Conservation (phyloP, 2,888 invertebrate genomes). For the Machimus rusticus region DNA sequence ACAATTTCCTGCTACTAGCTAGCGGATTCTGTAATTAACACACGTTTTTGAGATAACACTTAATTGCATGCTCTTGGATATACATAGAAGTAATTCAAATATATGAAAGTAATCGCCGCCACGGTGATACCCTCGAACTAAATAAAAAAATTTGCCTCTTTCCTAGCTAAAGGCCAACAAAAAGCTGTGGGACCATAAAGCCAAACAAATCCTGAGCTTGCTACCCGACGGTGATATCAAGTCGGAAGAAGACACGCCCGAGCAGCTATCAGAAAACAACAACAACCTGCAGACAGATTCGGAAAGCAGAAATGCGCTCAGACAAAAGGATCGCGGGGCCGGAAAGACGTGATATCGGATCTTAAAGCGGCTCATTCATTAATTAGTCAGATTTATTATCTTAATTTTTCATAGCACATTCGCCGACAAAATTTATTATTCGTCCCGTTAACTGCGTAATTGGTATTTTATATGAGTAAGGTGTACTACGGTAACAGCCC, state of each 20-base stretch:
- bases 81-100: not conserved
- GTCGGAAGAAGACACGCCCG: constrained; percentile 54
- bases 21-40: not conserved
- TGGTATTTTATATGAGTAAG: not conserved
- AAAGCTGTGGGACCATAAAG: constrained; percentile 62
- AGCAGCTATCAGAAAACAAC: constrained; percentile 26
- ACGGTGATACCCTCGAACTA: not conserved
- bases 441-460: not conserved
- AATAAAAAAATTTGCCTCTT: not conserved
- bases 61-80: not conserved
- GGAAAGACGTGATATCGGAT: constrained; percentile 52
- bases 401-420: not conserved
- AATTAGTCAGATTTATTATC: constrained; percentile 45
- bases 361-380: constrained; percentile 50
- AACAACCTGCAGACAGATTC: not conserved
- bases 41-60: not conserved
- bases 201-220: constrained; percentile 60
- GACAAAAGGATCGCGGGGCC: constrained; percentile 42
- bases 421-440: not conserved
- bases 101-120: not conserved
- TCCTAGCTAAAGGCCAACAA: constrained; percentile 62
- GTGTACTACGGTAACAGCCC: not conserved
- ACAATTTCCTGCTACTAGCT: not conserved
- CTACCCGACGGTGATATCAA: constrained; percentile 50
- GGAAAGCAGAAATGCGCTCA: constrained; percentile 47